phyloP scores from a whole-genome alignment of 1,140 invertebrate genomes.

The Lethocerus indicus region DNA sequence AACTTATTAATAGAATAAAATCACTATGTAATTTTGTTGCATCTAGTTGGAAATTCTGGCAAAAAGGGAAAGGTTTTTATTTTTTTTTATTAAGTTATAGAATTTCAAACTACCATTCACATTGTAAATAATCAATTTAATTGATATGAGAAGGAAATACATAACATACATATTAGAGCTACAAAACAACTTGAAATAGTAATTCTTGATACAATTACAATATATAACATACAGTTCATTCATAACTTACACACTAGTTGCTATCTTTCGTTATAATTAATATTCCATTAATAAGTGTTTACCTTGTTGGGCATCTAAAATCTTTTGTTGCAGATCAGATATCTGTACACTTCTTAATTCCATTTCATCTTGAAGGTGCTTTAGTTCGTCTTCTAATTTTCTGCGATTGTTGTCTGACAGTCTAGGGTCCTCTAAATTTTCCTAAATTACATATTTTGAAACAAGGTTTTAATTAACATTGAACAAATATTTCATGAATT shows the following conservation, averaged over 20 bases:
- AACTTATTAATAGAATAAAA: background rate
- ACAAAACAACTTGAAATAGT: background rate
- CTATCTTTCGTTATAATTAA: background rate
- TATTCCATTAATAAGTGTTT: slow-evolving; percentile 15
- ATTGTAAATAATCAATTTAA: slow-evolving; percentile 6
- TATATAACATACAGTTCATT: background rate
- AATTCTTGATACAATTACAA: background rate
- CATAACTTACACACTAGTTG: background rate
- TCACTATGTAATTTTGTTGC: background rate
- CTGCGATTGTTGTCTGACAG: background rate
- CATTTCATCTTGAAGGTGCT: slow-evolving; percentile 35
- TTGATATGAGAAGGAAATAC: background rate
- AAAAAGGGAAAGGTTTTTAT: background rate
- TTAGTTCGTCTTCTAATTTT: background rate
- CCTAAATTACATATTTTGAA: too few relatives aligned
- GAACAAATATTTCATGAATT: too few relatives aligned
- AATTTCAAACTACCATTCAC: too few relatives aligned
- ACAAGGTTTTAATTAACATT: too few relatives aligned
- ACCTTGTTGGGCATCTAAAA: slow-evolving; percentile 55
- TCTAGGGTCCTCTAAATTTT: background rate
- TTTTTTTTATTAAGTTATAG: background rate
- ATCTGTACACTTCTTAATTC: slow-evolving; percentile 62
- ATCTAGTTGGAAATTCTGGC: background rate
- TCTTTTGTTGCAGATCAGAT: slow-evolving; percentile 66
- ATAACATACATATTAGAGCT: background rate